Evolutionary conservation across 1,140 invertebrate species (phyloP).

Genomic region (Periplaneta americana): DNA sequence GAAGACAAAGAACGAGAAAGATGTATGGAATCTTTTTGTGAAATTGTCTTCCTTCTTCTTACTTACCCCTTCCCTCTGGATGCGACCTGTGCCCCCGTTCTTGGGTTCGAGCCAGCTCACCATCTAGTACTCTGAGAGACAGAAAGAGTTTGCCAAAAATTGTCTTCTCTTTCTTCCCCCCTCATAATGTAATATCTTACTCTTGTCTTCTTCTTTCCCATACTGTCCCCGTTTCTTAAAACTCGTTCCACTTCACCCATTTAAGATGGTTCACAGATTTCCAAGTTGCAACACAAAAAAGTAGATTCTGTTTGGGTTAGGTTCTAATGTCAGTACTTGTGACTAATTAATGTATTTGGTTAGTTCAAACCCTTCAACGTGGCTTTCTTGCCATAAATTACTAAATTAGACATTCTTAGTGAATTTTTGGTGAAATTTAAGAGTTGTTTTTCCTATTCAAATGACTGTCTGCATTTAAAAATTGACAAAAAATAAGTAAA

Average conservation of each 20-base stretch:
- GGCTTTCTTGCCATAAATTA: no score
- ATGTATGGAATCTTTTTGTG: not conserved
- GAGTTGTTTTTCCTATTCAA: no score
- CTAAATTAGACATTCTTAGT: no score
- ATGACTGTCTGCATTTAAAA: no score
- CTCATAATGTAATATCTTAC: no score
- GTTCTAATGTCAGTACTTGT: not conserved
- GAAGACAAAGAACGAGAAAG: no score
- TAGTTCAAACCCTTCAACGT: no score
- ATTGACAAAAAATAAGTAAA: no score
- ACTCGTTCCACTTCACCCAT: not conserved
- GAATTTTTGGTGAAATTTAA: no score
- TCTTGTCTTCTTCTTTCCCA: not conserved
- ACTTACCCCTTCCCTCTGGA: not conserved
- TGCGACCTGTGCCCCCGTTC: not conserved
- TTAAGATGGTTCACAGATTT: not conserved
- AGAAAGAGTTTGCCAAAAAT: not conserved
- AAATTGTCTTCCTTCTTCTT: not conserved
- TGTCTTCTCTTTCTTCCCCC: no score
- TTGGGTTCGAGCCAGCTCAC: not conserved
- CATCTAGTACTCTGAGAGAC: not conserved
- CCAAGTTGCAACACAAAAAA: not conserved
- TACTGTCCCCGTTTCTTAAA: not conserved
- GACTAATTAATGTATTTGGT: no score
- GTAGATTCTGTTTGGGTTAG: not conserved